Evolutionary conservation across 92 coral and sea anemone species (phyloP).

Genomic region (Phenganax subtilis): DNA sequence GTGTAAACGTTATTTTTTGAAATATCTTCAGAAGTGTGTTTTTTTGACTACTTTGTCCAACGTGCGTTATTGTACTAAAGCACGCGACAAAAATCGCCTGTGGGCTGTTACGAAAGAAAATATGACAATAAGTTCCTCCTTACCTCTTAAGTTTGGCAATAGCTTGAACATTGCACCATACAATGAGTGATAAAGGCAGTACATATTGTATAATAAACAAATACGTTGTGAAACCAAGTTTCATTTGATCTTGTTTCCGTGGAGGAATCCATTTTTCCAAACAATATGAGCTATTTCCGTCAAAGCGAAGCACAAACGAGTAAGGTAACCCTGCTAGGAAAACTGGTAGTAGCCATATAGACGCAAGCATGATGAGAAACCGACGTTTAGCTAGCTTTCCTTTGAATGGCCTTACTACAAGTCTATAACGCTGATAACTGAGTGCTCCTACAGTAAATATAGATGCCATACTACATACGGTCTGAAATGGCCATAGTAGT

Average conservation of each 20-base stretch:
- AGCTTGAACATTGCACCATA: conserved; percentile 35
- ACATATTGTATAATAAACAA: conserved; percentile 32
- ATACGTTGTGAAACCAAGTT: conserved; percentile 28
- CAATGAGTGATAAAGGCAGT: conserved; percentile 22
- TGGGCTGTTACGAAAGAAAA: neutral
- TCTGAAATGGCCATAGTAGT: conserved; percentile 79
- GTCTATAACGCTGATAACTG: conserved; percentile 63
- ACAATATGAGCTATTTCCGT: conserved; percentile 7
- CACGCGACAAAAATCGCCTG: no score
- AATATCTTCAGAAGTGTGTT: no score
- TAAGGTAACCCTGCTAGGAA: conserved; percentile 27
- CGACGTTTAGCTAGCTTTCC: conserved; percentile 5
- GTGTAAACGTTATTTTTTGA: no score
- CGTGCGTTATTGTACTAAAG: no score
- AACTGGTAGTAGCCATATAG: conserved; percentile 29
- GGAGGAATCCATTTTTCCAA: conserved; percentile 12
- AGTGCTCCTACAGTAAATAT: conserved; percentile 69
- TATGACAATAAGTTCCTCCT: neutral
- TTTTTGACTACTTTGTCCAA: no score
- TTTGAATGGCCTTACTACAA: conserved; percentile 30
- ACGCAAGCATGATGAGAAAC: conserved; percentile 19
- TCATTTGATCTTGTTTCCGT: conserved; percentile 6
- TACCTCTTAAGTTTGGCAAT: conserved; percentile 18
- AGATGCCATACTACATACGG: conserved; percentile 70
- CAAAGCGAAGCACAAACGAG: conserved; percentile 23